These are phyloP conservation scores for Nowickia ferox DNA, from an alignment of 2,888 invertebrate genomes.

Conservation along the genomic window DNA sequence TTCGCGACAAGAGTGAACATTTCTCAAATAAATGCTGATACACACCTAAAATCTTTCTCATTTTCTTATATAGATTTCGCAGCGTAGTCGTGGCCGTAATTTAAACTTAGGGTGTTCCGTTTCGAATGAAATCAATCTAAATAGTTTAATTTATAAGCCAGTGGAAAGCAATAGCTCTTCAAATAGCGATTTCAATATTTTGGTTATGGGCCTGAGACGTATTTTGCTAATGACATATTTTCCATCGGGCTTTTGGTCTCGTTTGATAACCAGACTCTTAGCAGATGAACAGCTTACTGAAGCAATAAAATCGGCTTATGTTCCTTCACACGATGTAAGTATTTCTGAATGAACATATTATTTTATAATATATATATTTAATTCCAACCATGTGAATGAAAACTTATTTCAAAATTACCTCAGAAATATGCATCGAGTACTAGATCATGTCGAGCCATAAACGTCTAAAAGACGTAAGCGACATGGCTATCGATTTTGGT, in stretches of 20 bases:
- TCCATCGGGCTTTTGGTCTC: constrained; percentile 98
- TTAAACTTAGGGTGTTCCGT: constrained; percentile 79
- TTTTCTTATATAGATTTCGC: constrained; percentile 76
- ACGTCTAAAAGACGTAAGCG: too few species aligned
- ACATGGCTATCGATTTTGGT: too few species aligned
- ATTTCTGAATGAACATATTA: not conserved
- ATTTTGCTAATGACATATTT: constrained; percentile 97
- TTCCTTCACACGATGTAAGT: constrained; percentile 87
- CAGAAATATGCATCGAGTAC: too few species aligned
- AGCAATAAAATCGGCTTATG: constrained; percentile 89
- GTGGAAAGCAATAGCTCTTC: constrained; percentile 39
- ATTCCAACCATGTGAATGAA: too few species aligned
- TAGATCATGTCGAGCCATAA: too few species aligned
- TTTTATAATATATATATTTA: not conserved
- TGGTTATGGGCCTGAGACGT: constrained; percentile 83
- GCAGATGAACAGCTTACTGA: constrained; percentile 94
- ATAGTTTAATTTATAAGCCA: constrained; percentile 79
- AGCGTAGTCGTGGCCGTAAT: constrained; percentile 79
- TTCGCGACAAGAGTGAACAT: not conserved
- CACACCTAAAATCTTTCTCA: not conserved
- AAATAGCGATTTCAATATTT: constrained; percentile 62
- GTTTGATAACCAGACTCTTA: constrained; percentile 94
- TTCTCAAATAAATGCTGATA: not conserved
- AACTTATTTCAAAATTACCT: too few species aligned
- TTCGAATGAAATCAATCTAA: constrained; percentile 80